A percentile compares a stretch with the other conserved stretches of the same genome.
phyloP scores from a whole-genome alignment of 2,797 vertebrate genomes.

The Xerus rutilus region DNA sequence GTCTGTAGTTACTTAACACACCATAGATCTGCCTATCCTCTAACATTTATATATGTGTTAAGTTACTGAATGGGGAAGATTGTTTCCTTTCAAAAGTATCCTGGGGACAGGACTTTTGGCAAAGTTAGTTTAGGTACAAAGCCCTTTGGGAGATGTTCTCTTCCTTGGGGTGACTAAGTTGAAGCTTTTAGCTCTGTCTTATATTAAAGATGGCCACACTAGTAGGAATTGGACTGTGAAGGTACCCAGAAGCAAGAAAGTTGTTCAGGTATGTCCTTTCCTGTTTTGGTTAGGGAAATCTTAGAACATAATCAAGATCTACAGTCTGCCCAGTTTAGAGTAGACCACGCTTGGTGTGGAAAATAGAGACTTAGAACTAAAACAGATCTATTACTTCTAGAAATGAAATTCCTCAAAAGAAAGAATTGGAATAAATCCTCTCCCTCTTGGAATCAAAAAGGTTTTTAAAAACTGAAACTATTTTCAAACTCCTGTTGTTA shows the following conservation, averaged over 20 bases:
- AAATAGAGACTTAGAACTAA: neutral
- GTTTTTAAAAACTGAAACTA: constrained; percentile 29
- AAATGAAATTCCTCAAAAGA: constrained; percentile 36
- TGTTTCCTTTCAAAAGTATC: constrained; percentile 23
- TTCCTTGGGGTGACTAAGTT: neutral
- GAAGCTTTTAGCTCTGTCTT: neutral
- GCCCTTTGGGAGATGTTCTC: neutral
- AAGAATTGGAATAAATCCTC: constrained; percentile 5
- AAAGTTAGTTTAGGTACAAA: neutral
- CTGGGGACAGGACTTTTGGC: neutral
- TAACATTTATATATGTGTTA: neutral
- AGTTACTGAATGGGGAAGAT: neutral
- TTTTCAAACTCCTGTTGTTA: neutral
- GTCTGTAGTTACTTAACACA: constrained; percentile 50
- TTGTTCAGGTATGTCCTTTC: neutral
- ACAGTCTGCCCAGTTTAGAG: neutral
- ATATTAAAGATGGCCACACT: neutral
- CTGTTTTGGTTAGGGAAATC: neutral
- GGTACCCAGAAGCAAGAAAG: neutral
- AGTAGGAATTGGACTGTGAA: neutral
- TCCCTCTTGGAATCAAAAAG: neutral
- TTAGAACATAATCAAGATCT: neutral
- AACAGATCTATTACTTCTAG: neutral
- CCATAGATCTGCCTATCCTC: neutral
- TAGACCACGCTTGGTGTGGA: neutral